These are phyloP conservation scores for Parotocinclus haroldoi DNA, from an alignment of 2,797 vertebrate species.

Conservation along the genomic window DNA sequence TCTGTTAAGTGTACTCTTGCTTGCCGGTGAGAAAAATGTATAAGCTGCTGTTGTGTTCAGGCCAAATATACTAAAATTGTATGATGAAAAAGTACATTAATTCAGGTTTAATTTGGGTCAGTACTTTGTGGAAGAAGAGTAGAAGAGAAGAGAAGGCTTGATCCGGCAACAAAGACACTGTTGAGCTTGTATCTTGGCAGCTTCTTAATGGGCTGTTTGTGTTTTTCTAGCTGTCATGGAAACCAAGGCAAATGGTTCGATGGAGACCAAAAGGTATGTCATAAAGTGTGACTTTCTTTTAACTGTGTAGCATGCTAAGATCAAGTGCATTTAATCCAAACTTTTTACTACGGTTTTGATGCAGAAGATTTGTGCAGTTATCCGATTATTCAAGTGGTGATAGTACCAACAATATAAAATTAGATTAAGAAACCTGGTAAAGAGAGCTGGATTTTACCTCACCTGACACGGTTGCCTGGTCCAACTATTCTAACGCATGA, in stretches of 20 bases:
- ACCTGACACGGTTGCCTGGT: no score
- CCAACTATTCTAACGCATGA: no score
- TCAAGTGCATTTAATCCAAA: no score
- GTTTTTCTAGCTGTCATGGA: constrained; percentile 79
- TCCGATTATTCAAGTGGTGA: no score
- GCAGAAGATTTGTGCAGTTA: no score
- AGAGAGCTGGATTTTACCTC: no score
- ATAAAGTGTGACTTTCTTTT: constrained; percentile 12
- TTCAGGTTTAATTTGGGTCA: constrained; percentile 5
- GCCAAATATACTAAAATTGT: neutral
- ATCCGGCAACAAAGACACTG: constrained; percentile 27
- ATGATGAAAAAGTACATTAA: neutral
- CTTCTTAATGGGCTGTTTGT: constrained; percentile 30
- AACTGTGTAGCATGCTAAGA: neutral
- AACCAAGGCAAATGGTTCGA: constrained; percentile 92
- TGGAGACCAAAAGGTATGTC: constrained; percentile 89
- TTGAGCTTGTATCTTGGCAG: constrained; percentile 23
- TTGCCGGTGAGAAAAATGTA: neutral
- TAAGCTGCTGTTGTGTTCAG: neutral
- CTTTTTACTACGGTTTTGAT: no score
- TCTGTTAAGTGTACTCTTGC: neutral
- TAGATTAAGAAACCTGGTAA: no score
- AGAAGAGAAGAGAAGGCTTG: constrained; percentile 4
- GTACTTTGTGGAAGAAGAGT: constrained; percentile 17
- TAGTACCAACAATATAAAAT: no score